Conservation (phyloP, 1,140 invertebrate genomes). For the Halesus radiatus region DNA sequence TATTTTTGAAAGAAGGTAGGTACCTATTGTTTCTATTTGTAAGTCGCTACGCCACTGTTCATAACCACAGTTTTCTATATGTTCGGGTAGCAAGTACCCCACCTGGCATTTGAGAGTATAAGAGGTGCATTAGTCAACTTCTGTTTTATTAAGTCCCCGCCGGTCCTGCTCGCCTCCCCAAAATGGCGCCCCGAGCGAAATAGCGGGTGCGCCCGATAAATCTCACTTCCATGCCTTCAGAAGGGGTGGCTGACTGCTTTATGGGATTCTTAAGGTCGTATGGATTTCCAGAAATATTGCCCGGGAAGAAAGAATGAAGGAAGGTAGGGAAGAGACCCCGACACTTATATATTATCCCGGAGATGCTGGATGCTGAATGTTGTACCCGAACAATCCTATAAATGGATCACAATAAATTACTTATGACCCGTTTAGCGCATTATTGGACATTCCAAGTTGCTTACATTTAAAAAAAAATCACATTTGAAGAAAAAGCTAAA, state of each 20-base stretch:
- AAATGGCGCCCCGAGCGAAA: slow-evolving; percentile 58
- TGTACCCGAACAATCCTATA: slow-evolving; percentile 54
- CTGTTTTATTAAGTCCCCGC: background rate
- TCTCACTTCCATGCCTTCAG: slow-evolving; percentile 71
- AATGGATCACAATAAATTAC: slow-evolving; percentile 58
- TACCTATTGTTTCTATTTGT: too few species aligned
- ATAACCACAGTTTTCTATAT: too few species aligned
- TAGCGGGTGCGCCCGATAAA: slow-evolving; percentile 67
- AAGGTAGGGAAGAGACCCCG: slow-evolving; percentile 45
- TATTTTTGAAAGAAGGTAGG: too few species aligned
- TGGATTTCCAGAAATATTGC: slow-evolving; percentile 73
- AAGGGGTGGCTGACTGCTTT: slow-evolving; percentile 70
- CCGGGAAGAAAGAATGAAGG: slow-evolving; percentile 53
- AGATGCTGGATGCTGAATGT: slow-evolving; percentile 26
- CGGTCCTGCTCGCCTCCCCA: slow-evolving; percentile 23
- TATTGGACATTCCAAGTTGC: slow-evolving; percentile 23
- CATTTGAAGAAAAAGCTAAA: too few species aligned
- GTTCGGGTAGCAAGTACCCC: too few species aligned
- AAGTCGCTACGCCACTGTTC: too few species aligned
- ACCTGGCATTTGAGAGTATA: too few species aligned
- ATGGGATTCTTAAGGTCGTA: slow-evolving; percentile 73
- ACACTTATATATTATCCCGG: slow-evolving; percentile 51
- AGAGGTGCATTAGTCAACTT: too few species aligned
- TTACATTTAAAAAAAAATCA: too few species aligned
- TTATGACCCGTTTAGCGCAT: slow-evolving; percentile 51